These are phyloP conservation scores for Conus ventricosus DNA, from an alignment of 1,140 invertebrate species.

Conservation along the genomic window DNA sequence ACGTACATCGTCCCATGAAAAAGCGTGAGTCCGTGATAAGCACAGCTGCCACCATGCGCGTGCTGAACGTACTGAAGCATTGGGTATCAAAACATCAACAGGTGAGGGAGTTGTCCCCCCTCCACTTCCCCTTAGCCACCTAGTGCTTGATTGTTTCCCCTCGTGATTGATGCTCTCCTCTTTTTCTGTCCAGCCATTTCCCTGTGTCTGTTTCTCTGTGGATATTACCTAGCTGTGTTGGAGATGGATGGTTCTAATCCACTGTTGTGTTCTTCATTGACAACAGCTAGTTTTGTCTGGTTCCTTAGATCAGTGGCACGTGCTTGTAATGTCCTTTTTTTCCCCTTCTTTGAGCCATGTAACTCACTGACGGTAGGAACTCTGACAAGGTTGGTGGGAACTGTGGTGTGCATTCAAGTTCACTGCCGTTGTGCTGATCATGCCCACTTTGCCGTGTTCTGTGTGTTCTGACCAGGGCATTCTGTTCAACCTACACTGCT, in stretches of 20 bases:
- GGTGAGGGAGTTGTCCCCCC: slow-evolving; percentile 55
- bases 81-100: slow-evolving; percentile 83
- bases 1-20: slow-evolving; percentile 71
- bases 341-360: neutral
- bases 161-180: slow-evolving; percentile 7
- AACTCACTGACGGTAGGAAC: neutral
- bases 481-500: too few relatives aligned
- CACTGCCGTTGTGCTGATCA: too few relatives aligned
- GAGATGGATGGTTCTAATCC: neutral
- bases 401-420: too few relatives aligned
- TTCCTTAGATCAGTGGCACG: neutral
- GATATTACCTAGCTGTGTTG: neutral
- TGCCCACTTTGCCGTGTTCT: too few relatives aligned
- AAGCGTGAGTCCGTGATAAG: slow-evolving; percentile 91
- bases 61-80: slow-evolving; percentile 90
- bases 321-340: neutral
- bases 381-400: neutral
- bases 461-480: too few relatives aligned
- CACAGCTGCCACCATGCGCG: slow-evolving; percentile 94
- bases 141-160: slow-evolving; percentile 23
- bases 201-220: neutral
- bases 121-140: neutral
- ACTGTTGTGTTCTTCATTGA: neutral
- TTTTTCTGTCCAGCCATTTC: neutral
- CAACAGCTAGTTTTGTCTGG: neutral